Base-by-base conservation (phyloP, 2,113 vertebrate species). In the Phalacrocorax pelagicus region DNA sequence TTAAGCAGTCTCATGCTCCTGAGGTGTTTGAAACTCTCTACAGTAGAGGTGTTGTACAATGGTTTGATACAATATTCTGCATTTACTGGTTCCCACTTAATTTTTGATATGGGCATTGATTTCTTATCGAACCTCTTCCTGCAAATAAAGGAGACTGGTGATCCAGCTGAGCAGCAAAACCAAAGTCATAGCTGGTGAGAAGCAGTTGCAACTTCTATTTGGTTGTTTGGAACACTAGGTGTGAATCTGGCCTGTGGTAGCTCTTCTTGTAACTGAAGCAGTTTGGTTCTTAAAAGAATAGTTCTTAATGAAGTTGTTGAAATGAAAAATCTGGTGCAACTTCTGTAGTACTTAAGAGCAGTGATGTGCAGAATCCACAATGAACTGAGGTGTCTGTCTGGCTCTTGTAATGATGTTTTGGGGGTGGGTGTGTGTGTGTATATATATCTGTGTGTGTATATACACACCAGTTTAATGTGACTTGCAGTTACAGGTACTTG, bases 71-170 rank as follows among this genome's bases (percentile, higher is more conserved):
- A 92, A 94, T 98, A 96, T 96, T 95, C 97, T 98, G 92, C 96
- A 58, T 78, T 97, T 94, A 96, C 72, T 96, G 88, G 94, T 97
- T 97, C 94, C 80, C 95, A 88, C 87, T 96, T 96, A 69, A 92
- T 91, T 98, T 98, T 98, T 97, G 96, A 97, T 98, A 96, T 4
- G 86, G 96, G 90, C 81, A 97, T 92, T 96, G 95, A 67, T 95
- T 95, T 88, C 82, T 91, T 91, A 88, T 16, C 67, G 86, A 96
- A 94, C 89, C 96, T 97, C 91, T 91, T 97, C 94, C 89, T 96
- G 95, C 92, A 94, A 98, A 94, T 83, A 90, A 93, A 87, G 92
- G 94, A 62, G 75, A 97, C 66, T 97, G 91, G 71, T 95, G 75
- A 87, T 81, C 86, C 91, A 92, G 55, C 90, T 96, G 96, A 96